Evolutionary conservation across 2,888 invertebrate genomes (phyloP).

Genomic region (Aporophyla lueneburgensis): DNA sequence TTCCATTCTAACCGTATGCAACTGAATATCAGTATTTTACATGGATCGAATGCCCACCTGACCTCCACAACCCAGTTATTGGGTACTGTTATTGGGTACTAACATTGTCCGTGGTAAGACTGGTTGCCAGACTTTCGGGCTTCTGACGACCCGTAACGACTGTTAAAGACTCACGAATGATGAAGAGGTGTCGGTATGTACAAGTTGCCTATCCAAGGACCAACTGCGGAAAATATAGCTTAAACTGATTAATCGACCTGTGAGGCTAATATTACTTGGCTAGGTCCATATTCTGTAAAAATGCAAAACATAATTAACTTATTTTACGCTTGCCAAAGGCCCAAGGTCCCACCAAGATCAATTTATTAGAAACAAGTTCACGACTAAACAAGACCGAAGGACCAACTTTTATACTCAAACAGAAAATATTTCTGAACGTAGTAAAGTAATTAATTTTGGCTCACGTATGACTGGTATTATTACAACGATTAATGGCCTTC

Average conservation of each 20-base stretch:
- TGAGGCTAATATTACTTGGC: not conserved
- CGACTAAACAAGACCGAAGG: constrained; percentile 3
- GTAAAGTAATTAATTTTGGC: constrained; percentile 60
- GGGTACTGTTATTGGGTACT: not conserved
- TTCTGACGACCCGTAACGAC: not conserved
- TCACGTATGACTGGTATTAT: constrained; percentile 63
- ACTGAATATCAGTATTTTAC: not conserved
- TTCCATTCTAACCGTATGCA: not conserved
- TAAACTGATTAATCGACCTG: not conserved
- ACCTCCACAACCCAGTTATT: not conserved
- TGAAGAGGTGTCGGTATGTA: not conserved
- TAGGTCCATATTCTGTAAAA: not conserved
- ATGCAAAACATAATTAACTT: not conserved
- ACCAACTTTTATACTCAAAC: constrained; percentile 45
- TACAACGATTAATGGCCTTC: constrained; percentile 68
- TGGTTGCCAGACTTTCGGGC: not conserved
- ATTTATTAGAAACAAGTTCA: constrained; percentile 35
- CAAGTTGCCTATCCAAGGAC: not conserved
- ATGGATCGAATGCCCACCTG: not conserved
- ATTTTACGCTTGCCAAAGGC: not conserved
- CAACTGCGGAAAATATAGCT: not conserved
- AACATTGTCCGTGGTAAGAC: not conserved
- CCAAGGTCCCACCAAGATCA: constrained; percentile 10
- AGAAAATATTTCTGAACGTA: constrained; percentile 57
- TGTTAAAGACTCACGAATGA: not conserved